Base-by-base conservation (phyloP, 1,140 invertebrate genomes). In the Holotrichia oblita region DNA sequence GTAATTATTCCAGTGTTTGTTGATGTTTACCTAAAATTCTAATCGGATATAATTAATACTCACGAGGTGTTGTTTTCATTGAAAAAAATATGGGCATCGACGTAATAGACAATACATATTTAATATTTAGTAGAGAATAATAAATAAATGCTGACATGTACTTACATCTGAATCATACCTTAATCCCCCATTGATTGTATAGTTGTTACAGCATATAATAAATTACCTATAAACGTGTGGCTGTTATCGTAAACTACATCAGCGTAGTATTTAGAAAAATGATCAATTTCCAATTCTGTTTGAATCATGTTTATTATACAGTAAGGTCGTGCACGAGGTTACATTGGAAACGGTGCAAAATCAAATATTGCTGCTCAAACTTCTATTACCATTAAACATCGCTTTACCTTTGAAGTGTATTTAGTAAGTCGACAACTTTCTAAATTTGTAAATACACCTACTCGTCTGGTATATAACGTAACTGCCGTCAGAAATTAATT, bases 361-460 rank as follows among this genome's bases (percentile, higher is more conserved):
- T 69, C 27, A 27, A 69, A 14, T 10, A 27, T 69, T 69, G 8
- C 17, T 17, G 22, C 9, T 9, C 44, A 8, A 8, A 17, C 2
- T 9, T 69, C 10, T 69, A 69, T 22, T 14, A 69, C 9, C 61
- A 34, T 14, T 48, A 48, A 48, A 27, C 27, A 27, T n/a, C 6
- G 17, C 48, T 14, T 17, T n/a, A 14, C 48, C 17, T 20, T 17
- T 55, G 17, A 55, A 55, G 48, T 17, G 48, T 17, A 55, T 20
- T 55, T 55, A 55, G 17, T 17, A 14, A n/a, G 48, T 7, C 2
- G 22, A 69, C 61, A 34, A 69, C 61, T 69, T 69, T 69, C 61
- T 69, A 69, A 69, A 69, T 69, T 69, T 69, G 61, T 69, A 69
- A 17, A 69, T 69, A 17, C 7, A 17, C 48, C 14, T 55, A 48